Base-by-base conservation (phyloP, 37 sponge, comb jelly and placozoan species). In the Mnemiopsis leidyi region DNA sequence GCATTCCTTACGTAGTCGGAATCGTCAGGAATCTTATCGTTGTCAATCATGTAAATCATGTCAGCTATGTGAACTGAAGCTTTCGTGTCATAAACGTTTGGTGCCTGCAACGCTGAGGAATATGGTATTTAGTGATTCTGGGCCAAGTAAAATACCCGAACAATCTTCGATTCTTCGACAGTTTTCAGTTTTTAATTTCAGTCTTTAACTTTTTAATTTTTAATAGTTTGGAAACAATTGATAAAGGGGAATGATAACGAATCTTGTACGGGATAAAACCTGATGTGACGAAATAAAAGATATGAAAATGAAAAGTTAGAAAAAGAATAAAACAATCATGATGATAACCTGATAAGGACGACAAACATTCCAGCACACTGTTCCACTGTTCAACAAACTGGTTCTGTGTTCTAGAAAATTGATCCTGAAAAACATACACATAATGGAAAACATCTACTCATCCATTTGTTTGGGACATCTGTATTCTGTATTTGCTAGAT, bases 1-100 rank as follows among this genome's bases (percentile, higher is more conserved):
- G 61, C 61, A 48, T 48, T 48, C 61, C 90, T 85, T 39, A 85
- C 90, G 39, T 85, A 85, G 61, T 85, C 90, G 2, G 90, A 85
- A n/a, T 85, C 90, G 1, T 38, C 61, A 24, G 90, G 90, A 23
- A 40, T 37, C 61, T 39, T 85, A 61, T 85, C 90, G 36, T 85
- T 37, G 38, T 85, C 90, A 21, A 85, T 33, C 90, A 85, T 85
- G 61, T 85, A 33, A 28, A 85, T 85, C 90, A 85, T 38, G 21
- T 85, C 90, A 5, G 90, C 32, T 3, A 85, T 85, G 61, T 85
- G 35, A 37, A 23, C 24, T 18, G 90, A 38, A 1, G 35, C 90
- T 85, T 85, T 85, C 1, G 38, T 32, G 48, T 85, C 90, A 2
- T 33, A 33, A 40, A 85, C 48, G 36, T 85, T 48, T 5, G 61